Evolutionary conservation across 2,888 invertebrate species (phyloP).

Genomic region (Anticlea derivata): DNA sequence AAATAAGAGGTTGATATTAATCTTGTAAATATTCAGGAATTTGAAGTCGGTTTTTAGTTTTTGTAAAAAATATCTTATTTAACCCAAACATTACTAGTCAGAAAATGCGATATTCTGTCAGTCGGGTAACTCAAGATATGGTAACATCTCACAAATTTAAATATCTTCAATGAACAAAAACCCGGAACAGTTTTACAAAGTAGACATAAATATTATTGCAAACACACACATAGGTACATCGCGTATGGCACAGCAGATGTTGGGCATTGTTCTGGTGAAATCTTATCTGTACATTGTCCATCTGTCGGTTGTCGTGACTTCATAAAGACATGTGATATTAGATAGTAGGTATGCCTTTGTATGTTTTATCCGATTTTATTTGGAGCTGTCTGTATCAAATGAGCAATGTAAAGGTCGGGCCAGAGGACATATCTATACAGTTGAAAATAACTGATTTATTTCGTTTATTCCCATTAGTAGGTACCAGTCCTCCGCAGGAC

Average conservation of each 20-base stretch:
- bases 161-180: conserved; percentile 4
- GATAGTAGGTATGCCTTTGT: conserved; percentile 16
- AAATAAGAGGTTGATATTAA: too few species aligned
- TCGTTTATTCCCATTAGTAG: too few species aligned
- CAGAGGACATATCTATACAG: too few species aligned
- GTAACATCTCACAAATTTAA: neutral
- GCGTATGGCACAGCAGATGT: conserved; percentile 50
- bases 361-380: neutral
- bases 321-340: conserved; percentile 43
- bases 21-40: too few species aligned
- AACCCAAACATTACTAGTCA: too few species aligned
- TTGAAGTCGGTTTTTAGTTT: too few species aligned
- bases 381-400: neutral
- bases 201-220: conserved; percentile 6
- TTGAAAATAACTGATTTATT: too few species aligned
- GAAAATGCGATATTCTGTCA: too few species aligned
- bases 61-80: too few species aligned
- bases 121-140: neutral
- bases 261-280: conserved; percentile 65
- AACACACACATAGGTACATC: conserved; percentile 10
- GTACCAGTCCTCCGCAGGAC: too few species aligned
- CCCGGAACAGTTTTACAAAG: conserved; percentile 13
- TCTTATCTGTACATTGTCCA: conserved; percentile 66
- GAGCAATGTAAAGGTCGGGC: too few species aligned
- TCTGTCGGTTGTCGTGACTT: conserved; percentile 52